Percentiles rank a stretch among this genome's conserved stretches.
These are phyloP conservation scores for Delichon dasypus DNA, from an alignment of 2,797 vertebrate genomes.

Conservation along the genomic window DNA sequence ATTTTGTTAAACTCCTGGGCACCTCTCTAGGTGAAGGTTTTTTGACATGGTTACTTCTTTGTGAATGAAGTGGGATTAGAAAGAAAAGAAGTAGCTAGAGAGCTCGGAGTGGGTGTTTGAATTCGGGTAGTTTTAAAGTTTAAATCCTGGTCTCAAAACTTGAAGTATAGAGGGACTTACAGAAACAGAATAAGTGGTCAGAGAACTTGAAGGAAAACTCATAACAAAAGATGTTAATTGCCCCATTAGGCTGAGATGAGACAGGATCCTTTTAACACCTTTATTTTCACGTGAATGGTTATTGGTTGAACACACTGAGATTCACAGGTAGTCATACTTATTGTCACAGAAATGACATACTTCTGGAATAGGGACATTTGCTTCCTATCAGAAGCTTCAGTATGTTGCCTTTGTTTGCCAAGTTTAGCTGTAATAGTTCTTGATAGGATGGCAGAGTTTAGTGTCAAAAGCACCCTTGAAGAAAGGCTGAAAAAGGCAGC, in stretches of 20 bases:
- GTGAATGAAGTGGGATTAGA: background rate
- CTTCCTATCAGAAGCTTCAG: background rate
- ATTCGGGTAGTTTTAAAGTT: background rate
- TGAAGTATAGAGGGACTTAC: accelerated
- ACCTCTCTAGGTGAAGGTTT: background rate
- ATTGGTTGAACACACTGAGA: background rate
- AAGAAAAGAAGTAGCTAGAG: background rate
- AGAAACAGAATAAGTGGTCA: background rate
- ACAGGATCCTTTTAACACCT: background rate
- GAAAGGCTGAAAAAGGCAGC: background rate
- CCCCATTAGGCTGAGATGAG: background rate
- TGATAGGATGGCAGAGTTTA: background rate
- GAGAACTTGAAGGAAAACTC: background rate
- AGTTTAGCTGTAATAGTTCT: background rate
- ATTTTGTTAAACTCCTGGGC: background rate
- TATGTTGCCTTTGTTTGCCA: background rate
- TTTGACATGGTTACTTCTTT: background rate
- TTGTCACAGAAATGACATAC: background rate
- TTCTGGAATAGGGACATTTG: background rate
- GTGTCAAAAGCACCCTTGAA: background rate
- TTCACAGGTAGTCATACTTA: background rate
- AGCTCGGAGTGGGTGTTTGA: background rate
- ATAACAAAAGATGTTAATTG: background rate
- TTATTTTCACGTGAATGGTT: background rate
- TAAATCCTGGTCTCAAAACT: background rate